Percentiles rank a stretch among this genome's conserved stretches.
phyloP scores from a whole-genome alignment of 2,888 invertebrate genomes.

The Ophonus ardosiacus region DNA sequence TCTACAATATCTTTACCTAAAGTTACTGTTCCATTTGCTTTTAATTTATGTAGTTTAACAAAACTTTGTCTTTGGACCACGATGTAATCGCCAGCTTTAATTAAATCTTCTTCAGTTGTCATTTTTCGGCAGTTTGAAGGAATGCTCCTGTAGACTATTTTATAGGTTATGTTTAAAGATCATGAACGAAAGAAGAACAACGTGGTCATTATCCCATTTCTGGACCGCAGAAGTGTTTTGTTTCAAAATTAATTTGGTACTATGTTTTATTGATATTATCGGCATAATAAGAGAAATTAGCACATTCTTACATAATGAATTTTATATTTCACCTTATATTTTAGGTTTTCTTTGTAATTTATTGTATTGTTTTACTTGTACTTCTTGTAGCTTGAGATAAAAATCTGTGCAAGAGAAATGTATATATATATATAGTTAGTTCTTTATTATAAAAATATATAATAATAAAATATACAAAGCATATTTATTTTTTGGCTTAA shows the following conservation, averaged over 20 bases:
- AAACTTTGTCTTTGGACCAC: conserved; percentile 88
- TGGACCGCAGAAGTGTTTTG: too few species aligned
- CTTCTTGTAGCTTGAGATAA: too few species aligned
- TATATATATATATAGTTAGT: conserved; percentile 2
- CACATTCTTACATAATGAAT: too few species aligned
- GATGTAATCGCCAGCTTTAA: conserved; percentile 85
- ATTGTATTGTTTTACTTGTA: too few species aligned
- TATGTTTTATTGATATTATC: too few species aligned
- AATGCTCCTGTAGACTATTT: neutral
- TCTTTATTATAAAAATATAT: conserved; percentile 4
- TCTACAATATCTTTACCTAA: conserved; percentile 85
- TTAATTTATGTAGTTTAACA: conserved; percentile 86
- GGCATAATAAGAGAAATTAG: too few species aligned
- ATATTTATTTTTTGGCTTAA: neutral
- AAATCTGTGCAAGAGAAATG: neutral
- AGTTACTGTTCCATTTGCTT: conserved; percentile 80
- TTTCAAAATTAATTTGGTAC: too few species aligned
- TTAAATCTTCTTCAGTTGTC: conserved; percentile 69
- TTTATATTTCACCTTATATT: too few species aligned
- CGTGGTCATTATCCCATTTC: neutral
- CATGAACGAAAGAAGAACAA: neutral
- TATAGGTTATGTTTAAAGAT: neutral
- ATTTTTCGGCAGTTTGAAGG: conserved; percentile 10
- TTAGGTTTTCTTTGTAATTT: too few species aligned
- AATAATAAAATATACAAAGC: neutral